Evolutionary conservation across 1,140 invertebrate species (phyloP), one percentile per base, ranked within the genome.

Genomic region (Drosophila sulfurigaster): DNA sequence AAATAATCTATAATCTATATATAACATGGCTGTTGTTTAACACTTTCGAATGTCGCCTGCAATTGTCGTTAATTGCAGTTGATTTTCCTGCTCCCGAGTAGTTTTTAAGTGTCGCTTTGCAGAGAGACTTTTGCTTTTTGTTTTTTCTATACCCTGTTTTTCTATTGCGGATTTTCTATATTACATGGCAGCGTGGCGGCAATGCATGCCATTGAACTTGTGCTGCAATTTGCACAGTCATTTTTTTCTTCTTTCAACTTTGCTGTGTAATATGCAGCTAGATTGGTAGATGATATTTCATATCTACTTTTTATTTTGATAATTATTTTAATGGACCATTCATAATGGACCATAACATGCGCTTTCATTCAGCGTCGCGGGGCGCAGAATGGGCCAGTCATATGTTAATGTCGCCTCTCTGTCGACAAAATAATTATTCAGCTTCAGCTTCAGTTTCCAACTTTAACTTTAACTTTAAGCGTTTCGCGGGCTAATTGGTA

Each of bases 11-110:
- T 87, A 87, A 87, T 88, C 80, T 87, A 74, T 82, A 79, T 77
- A 80, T 86, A 81, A 74, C 78, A 85, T 76, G 77, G n/a, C 65
- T 62, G 74, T 83, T 75, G 81, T 75, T 54, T 82, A 88, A 88
- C 82, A 87, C 82, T 87, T 87, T 87, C 82, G 76, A 87, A 87
- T 88, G 76, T 41, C 43, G 58, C 51, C 60, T 35, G 82, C 82
- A 85, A 86, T 85, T 87, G 82, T 75, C 78, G 83, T 87, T 87
- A 87, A 87, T 87, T 87, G 82, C 80, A 87, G 82, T 87, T 82
- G 82, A 87, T 88, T 87, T 87, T 87, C 82, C 82, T 88, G 82
- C 78, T 80, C 71, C 48, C 60, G 60, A 56, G 32, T 32, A 48
- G 46, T 38, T 64, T 15, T 64, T 32, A 52, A 62, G 13, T 70